Evolutionary conservation across 2,888 invertebrate genomes (phyloP), one percentile per base, ranked within the genome.

Genomic region (Folsomia manolachei): DNA sequence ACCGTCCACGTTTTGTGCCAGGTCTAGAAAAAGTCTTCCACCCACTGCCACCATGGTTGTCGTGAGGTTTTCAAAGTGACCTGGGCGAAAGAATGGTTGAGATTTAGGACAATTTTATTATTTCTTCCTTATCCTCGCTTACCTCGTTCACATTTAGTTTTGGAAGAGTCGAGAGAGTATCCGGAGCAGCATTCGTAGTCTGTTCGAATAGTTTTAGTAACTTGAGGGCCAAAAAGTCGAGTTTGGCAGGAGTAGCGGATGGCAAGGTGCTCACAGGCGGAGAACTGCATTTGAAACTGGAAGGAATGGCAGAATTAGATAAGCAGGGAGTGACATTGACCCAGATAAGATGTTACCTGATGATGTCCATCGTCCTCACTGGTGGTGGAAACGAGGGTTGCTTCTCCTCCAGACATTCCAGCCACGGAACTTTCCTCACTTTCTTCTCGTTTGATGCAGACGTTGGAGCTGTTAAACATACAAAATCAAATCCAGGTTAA

Each of bases 141-240:
- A 85, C 85, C 82, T 79, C 82, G 80, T 60, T 82, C 84, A 78
- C 88, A 88, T 51, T 85, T 86, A 68, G 83, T 82, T 70, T 84
- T 83, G n/a, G 83, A 83, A 56, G 83, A 72, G 56, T 82, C 82
- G 67, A 88, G 85, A 70, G 87, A 85, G 83, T 85, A 90, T 53
- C 90, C 90, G 81, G 88, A 87, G 82, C 91, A 91, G 82, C 91
- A 91, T 82, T 89, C 88, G 79, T 89, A 88, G 23, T 87, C 87
- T 65, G 89, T 86, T 18, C 86, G 87, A 77, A 88, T 84, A 1
- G 88, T 89, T 83, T 88, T 89, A 78, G 87, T 87, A 52, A 87
- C 86, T 25, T 64, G 72, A 2, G 76, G 75, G 7, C 78, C 74
- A 67, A 83, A 84, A 83, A 83, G 84, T 85, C 85, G 86, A 27